A percentile compares a stretch with the other conserved stretches of the same genome.
Conservation (phyloP, 1,140 invertebrate genomes). For the Heliothis subflexa region DNA sequence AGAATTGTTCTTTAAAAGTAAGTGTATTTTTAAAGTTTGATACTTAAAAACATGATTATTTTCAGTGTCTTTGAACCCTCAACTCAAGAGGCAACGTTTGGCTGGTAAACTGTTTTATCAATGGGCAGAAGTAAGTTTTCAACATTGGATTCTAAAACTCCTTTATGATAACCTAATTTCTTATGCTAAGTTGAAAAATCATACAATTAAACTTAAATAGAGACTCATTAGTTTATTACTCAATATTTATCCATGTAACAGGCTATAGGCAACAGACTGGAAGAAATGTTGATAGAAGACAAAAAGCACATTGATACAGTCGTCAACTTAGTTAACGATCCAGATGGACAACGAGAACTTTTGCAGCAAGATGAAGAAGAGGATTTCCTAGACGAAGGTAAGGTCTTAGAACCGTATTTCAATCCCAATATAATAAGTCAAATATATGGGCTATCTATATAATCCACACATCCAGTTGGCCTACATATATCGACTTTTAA, state of each 20-base stretch:
- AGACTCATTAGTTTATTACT: neutral
- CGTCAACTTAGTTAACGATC: constrained; percentile 91
- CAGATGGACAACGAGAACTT: constrained; percentile 93
- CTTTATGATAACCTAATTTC: too few relatives aligned
- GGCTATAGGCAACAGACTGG: constrained; percentile 93
- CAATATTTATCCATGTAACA: constrained; percentile 46
- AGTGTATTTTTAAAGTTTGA: neutral
- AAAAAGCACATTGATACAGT: constrained; percentile 90
- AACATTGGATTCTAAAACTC: neutral
- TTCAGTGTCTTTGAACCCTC: constrained; percentile 80
- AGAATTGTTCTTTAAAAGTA: neutral
- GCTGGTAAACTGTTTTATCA: constrained; percentile 99
- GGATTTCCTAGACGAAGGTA: constrained; percentile 99
- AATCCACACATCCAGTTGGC: too few relatives aligned
- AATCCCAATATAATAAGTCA: neutral
- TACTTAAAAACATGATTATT: constrained; percentile 23
- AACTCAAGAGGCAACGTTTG: constrained; percentile 89
- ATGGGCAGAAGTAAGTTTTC: constrained; percentile 94
- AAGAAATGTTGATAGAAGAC: constrained; percentile 93
- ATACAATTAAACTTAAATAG: too few relatives aligned
- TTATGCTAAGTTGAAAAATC: neutral
- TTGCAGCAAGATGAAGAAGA: constrained; percentile 98
- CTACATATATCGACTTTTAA: constrained; percentile 21
- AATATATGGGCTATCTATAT: too few relatives aligned
- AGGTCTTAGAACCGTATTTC: neutral